Evolutionary conservation across 2,797 vertebrate species (phyloP), one percentile per base, ranked within the genome.

Genomic region (Acanthurus tractus): DNA sequence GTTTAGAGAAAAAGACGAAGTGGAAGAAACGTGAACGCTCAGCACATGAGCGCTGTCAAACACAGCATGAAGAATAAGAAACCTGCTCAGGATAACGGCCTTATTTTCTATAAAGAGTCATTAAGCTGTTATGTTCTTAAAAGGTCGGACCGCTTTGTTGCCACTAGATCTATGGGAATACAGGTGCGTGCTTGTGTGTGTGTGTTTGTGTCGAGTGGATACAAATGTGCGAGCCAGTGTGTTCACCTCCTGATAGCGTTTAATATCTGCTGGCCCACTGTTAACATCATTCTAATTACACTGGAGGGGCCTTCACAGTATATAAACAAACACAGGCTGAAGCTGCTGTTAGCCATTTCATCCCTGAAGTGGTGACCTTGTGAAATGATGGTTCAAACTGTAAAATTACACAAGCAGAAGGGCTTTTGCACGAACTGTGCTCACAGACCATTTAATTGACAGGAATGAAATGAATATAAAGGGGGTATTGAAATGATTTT

Each of bases 201-300:
- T 34, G 36, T 75, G 61, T 22, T 63, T 53, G 38, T 44, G 63
- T 54, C 0, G 17, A 62, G 81, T n/a, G 59, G 56, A 14, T 54
- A 23, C 34, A 68, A 71, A 68, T 53, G 70, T 18, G 69, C 56
- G 61, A 70, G 76, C 48, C 17, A 29, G 38, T 48, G 65, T 59
- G 78, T 56, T 64, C 63, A 34, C 70, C 63, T 74, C 57, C 77
- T 80, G 71, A 78, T 87, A 79, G 82, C 63, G 69, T 74, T 81
- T 74, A 88, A 86, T 86, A 82, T 71, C 83, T 68, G 34, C 5
- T 6, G 78, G 75, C 46, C 57, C 70, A 92, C 90, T 83, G 79
- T 91, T 87, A 89, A 91, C 88, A 82, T 85, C 76, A 69, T 80
- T 59, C 76, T 87, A 86, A 90, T 89, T 88, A 82, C 12, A n/a